These are phyloP conservation scores for Oopsacas minuta DNA, from an alignment of 37 sponge, comb jelly and placozoan genomes.

Conservation along the genomic window DNA sequence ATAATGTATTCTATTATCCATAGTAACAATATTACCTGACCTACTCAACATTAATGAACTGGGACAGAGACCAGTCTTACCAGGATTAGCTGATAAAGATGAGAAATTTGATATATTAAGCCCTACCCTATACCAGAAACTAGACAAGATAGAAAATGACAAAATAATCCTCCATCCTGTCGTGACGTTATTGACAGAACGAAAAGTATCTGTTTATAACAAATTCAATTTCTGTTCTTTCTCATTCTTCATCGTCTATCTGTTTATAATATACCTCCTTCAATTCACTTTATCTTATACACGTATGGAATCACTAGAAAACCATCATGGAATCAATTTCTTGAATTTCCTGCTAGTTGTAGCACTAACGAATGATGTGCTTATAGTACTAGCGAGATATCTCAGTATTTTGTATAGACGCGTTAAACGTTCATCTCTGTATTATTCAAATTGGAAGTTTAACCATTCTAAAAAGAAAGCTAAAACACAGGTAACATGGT, in stretches of 20 bases:
- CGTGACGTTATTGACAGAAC: background rate
- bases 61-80: background rate
- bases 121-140: background rate
- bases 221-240: background rate
- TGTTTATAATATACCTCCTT: background rate
- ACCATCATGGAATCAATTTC: constrained; percentile 2
- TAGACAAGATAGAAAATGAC: background rate
- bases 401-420: background rate
- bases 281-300: background rate
- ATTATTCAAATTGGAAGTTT: background rate
- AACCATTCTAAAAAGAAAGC: background rate
- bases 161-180: background rate
- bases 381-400: background rate
- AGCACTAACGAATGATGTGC: background rate
- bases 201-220: background rate
- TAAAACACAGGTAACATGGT: background rate
- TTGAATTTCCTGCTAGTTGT: background rate
- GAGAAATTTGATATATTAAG: background rate
- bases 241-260: background rate
- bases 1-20: background rate
- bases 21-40: background rate
- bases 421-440: background rate
- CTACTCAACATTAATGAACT: background rate
- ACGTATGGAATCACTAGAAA: background rate
- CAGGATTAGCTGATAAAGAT: background rate